Evolutionary conservation across 2,888 invertebrate genomes (phyloP).

Genomic region (Conus canariensis): DNA sequence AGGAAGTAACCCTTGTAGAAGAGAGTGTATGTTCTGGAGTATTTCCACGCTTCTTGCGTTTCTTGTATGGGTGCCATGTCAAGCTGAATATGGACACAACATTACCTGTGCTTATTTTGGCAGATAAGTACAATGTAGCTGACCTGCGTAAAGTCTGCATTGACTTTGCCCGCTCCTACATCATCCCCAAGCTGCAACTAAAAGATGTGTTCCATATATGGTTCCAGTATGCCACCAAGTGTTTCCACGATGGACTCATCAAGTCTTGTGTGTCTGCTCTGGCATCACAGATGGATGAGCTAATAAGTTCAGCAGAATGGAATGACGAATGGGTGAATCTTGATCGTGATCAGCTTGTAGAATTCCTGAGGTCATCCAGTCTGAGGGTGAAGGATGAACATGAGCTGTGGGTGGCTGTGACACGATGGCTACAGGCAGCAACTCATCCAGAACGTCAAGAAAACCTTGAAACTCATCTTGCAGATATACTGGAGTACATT

Average conservation of each 20-base stretch:
- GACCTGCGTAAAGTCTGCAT: slow-evolving; percentile 77
- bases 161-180: slow-evolving; percentile 78
- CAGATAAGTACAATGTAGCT: slow-evolving; percentile 79
- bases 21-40: slow-evolving; percentile 76
- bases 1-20: slow-evolving; percentile 75
- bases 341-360: slow-evolving; percentile 78
- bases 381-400: slow-evolving; percentile 78
- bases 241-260: slow-evolving; percentile 71
- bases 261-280: slow-evolving; percentile 69
- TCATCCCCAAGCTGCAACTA: slow-evolving; percentile 76
- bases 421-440: slow-evolving; percentile 74
- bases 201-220: slow-evolving; percentile 79
- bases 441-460: slow-evolving; percentile 80
- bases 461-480: slow-evolving; percentile 86
- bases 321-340: slow-evolving; percentile 73
- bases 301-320: slow-evolving; percentile 78
- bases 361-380: slow-evolving; percentile 71
- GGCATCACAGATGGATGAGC: slow-evolving; percentile 74
- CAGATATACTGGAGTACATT: slow-evolving; percentile 89
- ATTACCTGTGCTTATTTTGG: slow-evolving; percentile 78
- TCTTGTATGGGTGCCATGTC: slow-evolving; percentile 79
- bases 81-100: slow-evolving; percentile 77
- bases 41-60: slow-evolving; percentile 78
- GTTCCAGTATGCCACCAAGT: slow-evolving; percentile 79
- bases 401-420: slow-evolving; percentile 77